Base-by-base conservation (phyloP, 2,113 vertebrate genomes). In the Eleginops maclovinus region DNA sequence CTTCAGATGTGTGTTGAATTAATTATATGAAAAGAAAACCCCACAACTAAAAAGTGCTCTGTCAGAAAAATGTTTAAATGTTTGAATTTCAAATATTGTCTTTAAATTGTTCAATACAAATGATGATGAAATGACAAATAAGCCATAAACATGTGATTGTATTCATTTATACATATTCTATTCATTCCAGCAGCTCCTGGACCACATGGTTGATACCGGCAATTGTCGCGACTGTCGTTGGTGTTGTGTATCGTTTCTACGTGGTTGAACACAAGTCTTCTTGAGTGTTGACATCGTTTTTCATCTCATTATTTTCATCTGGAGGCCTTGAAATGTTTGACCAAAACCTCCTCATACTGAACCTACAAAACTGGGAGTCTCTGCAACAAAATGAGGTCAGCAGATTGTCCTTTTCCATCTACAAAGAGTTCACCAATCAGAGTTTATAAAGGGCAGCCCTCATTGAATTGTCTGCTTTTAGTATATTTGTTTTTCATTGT, bases 201-300 rank as follows among this genome's bases (percentile, higher is more conserved):
- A 91, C 93, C 0, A 95, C 91, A 0, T 99, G 97, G 97, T 80
- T 99, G 68, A 95, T 99, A 82, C 97, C 96, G 60, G 89, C 96
- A 17, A 0, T 97, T 0, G 95, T 93, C 13, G 96, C 95, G 0
- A 54, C 89, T 53, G 85, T 95, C 50, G 24, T 97, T 72, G 97
- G 96, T 22, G 63, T 97, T 62, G 91, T 98, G 93, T 99, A 98
- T 88, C 97, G 97, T 51, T 97, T 94, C 84, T 99, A 96, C 83
- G 41, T 87, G 62, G 21, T 91, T 40, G 97, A 98, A 64, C 95
- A 95, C 88, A 97, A 89, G 87, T 96, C 94, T 0, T 93, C 93
- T 44, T 95, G 92, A 95, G 84, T 75, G 31, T 60, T n/a, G 46
- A 14, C 9, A 3, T 77, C 72, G 28, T 31, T 16, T 61, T 55